phyloP scores from a whole-genome alignment of 2,888 invertebrate genomes.

The Cataglyphis altisquamis region DNA sequence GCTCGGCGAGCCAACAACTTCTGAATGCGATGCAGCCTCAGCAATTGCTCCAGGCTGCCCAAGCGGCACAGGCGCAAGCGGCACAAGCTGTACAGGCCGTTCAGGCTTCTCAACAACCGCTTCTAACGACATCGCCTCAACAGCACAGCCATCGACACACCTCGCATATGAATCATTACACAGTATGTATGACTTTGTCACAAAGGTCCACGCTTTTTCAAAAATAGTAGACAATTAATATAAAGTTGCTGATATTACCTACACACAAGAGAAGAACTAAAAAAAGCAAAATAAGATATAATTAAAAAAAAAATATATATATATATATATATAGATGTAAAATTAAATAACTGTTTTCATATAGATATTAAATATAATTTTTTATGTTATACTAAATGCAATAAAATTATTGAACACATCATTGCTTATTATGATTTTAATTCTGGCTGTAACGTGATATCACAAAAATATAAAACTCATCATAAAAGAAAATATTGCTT shows the following conservation, averaged over 20 bases:
- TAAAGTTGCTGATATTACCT: neutral
- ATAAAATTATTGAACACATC: conserved; percentile 29
- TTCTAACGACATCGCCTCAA: conserved; percentile 84
- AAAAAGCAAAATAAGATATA: neutral
- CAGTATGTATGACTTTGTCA: conserved; percentile 74
- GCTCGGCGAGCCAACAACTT: conserved; percentile 91
- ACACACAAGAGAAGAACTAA: neutral
- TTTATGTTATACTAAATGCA: conserved; percentile 11
- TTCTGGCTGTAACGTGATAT: neutral
- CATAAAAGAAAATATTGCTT: too few species aligned
- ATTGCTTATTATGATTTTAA: conserved; percentile 13
- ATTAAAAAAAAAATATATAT: neutral
- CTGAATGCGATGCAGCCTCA: conserved; percentile 92
- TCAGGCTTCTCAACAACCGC: conserved; percentile 83
- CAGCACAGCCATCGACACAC: conserved; percentile 83
- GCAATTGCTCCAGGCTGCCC: conserved; percentile 86
- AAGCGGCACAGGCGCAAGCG: conserved; percentile 81
- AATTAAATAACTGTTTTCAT: conserved; percentile 15
- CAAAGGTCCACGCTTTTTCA: neutral
- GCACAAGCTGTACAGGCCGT: conserved; percentile 78
- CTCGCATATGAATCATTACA: conserved; percentile 84
- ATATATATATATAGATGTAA: too few species aligned
- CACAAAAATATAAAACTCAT: neutral
- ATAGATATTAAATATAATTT: conserved; percentile 10
- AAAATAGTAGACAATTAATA: conserved; percentile 9